Conservation (phyloP, 2,797 vertebrate genomes). For the Syndactyla subalaris region DNA sequence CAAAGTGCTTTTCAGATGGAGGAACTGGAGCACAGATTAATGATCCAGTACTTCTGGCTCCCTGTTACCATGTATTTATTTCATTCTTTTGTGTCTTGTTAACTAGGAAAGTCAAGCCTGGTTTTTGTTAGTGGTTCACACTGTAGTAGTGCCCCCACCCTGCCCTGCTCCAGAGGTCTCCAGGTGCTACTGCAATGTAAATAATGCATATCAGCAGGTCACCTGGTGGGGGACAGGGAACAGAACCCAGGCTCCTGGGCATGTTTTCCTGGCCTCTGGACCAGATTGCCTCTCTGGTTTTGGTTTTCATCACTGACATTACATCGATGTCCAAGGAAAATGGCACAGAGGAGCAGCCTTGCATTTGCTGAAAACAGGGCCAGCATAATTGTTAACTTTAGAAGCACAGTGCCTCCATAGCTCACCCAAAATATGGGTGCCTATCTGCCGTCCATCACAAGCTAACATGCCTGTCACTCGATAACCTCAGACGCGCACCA, state of each 20-base stretch:
- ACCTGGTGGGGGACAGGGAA: neutral
- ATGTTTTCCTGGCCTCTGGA: neutral
- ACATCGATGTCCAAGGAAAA: neutral
- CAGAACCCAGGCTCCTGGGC: neutral
- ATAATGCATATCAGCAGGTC: neutral
- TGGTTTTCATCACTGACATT: neutral
- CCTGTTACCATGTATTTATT: neutral
- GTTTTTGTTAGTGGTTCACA: accelerated
- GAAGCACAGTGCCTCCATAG: accelerated
- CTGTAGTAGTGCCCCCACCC: neutral
- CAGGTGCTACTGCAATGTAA: neutral
- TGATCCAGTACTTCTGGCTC: neutral
- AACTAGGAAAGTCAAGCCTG: neutral
- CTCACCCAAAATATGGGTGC: neutral
- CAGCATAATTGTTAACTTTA: neutral
- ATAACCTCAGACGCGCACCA: neutral
- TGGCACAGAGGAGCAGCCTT: neutral
- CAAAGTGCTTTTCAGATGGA: neutral
- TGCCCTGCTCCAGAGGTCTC: neutral
- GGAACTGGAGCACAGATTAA: neutral
- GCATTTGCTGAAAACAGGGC: neutral
- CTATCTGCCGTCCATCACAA: neutral
- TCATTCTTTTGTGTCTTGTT: neutral
- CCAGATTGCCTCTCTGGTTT: neutral
- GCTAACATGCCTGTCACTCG: neutral